Base-by-base conservation (phyloP, 1,140 invertebrate species). In the Drosophila santomea region DNA sequence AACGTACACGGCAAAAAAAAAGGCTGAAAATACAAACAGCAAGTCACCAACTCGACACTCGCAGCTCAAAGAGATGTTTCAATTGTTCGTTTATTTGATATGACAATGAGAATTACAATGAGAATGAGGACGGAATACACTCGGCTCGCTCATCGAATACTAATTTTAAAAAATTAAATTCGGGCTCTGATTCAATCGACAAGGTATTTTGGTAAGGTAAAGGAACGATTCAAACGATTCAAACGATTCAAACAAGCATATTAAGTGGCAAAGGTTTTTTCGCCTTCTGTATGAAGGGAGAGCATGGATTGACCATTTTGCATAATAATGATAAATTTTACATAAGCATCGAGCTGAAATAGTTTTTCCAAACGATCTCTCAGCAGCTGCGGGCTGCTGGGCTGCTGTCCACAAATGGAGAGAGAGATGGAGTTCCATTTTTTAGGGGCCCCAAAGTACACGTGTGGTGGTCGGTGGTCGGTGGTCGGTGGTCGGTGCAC, bases 301-400 rank as follows among this genome's bases (percentile, higher is more conserved):
- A 38, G 39, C 51, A 57, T 52, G 71, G 50, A 71, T 71, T 71
- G 68, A 58, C 64, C 57, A 71, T 72, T 72, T 72, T 72, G 68
- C 68, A 72, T 72, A 72, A 72, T 72, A 72, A 71, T 71, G 68
- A 58, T 72, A 72, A 43, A 72, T 72, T 71, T 72, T 41, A 71
- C 66, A 72, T 71, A 28, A 71, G 50, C 62, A 67, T 35, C 43
- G 48, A 35, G 48, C 41, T 36, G 60, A 66, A 68, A 66, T 66
- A 66, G 64, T 68, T 68, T 51, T 61, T 51, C 36, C 44, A 63
- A 62, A 47, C 58, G 45, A 66, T 60, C 62, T 36, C 23, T 35
- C 8, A 6, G 48, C 38, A 32, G 14, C 23, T 43, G 54, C 39
- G 23, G 54, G 39, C 7, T 1, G 28, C 20, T 23, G n/a, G 45